A percentile compares a stretch with the other conserved stretches of the same genome.
Conservation (phyloP, 2,797 vertebrate genomes). For the Synanceia verrucosa region DNA sequence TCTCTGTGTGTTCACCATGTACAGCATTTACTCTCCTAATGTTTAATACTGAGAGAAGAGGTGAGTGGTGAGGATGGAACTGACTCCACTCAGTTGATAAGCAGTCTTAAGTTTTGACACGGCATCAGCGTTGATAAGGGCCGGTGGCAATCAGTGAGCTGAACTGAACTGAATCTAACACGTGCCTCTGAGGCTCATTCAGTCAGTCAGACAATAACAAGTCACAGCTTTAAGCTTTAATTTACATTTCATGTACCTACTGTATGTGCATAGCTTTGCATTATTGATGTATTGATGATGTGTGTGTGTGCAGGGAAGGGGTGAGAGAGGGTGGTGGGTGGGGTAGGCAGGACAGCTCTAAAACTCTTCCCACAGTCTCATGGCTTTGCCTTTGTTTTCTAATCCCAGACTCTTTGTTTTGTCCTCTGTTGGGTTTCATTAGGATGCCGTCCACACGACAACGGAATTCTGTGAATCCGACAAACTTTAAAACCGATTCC, state of each 20-base stretch:
- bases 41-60: background rate
- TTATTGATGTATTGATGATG: slow-evolving; percentile 36
- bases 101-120: background rate
- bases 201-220: slow-evolving; percentile 46
- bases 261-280: slow-evolving; percentile 58
- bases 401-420: slow-evolving; percentile 8
- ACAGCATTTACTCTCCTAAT: background rate
- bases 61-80: background rate
- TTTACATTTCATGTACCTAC: slow-evolving; percentile 40
- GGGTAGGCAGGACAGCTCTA: slow-evolving; percentile 27
- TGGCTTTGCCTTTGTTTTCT: slow-evolving; percentile 32
- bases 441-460: no score
- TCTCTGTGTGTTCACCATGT: background rate
- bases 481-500: no score
- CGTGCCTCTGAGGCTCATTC: slow-evolving; percentile 27
- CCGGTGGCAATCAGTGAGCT: slow-evolving; percentile 19
- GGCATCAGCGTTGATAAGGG: slow-evolving; percentile 30
- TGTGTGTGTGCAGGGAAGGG: slow-evolving; percentile 68
- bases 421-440: slow-evolving; percentile 19
- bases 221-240: slow-evolving; percentile 33
- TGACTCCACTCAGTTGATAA: background rate
- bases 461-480: no score
- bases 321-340: slow-evolving; percentile 67
- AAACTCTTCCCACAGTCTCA: slow-evolving; percentile 22
- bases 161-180: slow-evolving; percentile 39